phyloP scores from a whole-genome alignment of 1,140 invertebrate genomes.

The Potamilus streckersoni region DNA sequence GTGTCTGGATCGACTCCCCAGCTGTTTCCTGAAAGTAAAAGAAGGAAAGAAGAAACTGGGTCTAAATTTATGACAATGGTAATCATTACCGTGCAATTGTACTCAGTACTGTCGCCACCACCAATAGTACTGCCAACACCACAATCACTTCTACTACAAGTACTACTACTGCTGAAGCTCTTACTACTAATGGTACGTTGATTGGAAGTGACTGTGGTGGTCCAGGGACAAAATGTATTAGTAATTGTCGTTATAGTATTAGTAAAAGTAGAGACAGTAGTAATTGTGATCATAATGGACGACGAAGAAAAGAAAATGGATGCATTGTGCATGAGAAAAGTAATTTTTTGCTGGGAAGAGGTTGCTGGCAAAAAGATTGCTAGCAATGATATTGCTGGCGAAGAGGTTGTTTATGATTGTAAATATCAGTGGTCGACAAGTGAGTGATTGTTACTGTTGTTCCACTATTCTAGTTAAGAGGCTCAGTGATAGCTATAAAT shows the following conservation, averaged over 20 bases:
- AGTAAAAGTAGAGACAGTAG: background rate
- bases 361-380: background rate
- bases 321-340: background rate
- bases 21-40: constrained; percentile 33
- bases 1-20: constrained; percentile 28
- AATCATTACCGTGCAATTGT: no score
- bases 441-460: no score
- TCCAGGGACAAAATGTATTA: background rate
- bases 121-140: no score
- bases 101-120: no score
- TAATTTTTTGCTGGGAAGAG: background rate
- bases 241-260: background rate
- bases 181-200: background rate
- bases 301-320: background rate
- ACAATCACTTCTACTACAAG: background rate
- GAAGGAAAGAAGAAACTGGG: background rate
- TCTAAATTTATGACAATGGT: no score
- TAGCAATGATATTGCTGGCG: background rate
- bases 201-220: background rate
- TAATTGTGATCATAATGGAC: background rate
- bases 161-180: background rate
- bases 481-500: no score
- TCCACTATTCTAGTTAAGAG: no score
- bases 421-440: background rate
- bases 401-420: background rate